phyloP scores from a whole-genome alignment of 2,797 vertebrate species.

The Danio kyathit region DNA sequence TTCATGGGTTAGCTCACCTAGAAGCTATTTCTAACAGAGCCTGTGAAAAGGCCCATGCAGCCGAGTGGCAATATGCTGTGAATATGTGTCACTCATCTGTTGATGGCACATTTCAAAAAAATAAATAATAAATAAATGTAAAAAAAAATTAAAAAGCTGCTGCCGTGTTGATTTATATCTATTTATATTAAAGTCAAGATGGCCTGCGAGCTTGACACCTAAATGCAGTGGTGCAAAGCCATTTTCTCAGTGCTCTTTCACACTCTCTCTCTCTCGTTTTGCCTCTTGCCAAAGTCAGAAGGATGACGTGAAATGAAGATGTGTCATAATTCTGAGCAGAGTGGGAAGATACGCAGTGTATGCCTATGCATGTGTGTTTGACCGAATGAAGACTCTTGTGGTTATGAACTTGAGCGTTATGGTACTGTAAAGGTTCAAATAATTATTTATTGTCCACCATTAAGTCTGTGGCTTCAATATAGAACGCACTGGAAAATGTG shows the following conservation, averaged over 20 bases:
- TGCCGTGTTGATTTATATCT: conserved; percentile 85
- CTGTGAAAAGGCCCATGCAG: conserved; percentile 74
- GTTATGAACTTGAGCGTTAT: conserved; percentile 76
- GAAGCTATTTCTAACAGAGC: conserved; percentile 78
- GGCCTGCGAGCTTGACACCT: conserved; percentile 80
- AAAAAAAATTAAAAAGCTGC: conserved; percentile 59
- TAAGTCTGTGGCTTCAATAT: conserved; percentile 75
- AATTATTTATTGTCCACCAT: conserved; percentile 80
- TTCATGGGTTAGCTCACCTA: conserved; percentile 76
- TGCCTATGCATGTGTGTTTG: conserved; percentile 49
- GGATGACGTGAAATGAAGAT: conserved; percentile 81
- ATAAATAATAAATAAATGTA: conserved; percentile 58
- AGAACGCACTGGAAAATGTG: conserved; percentile 76
- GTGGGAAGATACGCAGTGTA: conserved; percentile 76
- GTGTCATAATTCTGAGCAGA: conserved; percentile 77
- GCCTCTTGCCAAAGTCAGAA: conserved; percentile 76
- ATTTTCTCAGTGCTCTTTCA: conserved; percentile 63
- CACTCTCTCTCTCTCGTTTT: conserved; percentile 62
- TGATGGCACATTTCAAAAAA: conserved; percentile 71
- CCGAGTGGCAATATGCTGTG: conserved; percentile 81
- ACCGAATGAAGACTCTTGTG: conserved; percentile 54
- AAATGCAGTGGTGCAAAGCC: conserved; percentile 76
- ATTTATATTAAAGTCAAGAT: conserved; percentile 86
- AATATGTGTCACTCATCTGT: conserved; percentile 80
- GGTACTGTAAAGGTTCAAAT: conserved; percentile 75